Conservation (phyloP, 1,140 invertebrate genomes). For the Cephus cinctus region DNA sequence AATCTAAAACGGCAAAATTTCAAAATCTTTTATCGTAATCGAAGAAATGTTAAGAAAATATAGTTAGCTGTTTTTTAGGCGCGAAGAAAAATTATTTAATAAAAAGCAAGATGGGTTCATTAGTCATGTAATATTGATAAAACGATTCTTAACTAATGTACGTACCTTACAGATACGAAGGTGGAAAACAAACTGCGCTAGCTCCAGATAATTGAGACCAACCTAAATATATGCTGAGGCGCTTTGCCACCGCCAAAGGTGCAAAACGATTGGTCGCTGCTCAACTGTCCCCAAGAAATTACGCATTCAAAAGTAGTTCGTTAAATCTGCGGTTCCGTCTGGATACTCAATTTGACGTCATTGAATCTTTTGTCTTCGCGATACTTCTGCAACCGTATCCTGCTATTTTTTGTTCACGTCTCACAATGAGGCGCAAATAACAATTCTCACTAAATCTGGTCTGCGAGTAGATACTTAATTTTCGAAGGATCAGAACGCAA, state of each 20-base stretch:
- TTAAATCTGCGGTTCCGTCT: neutral
- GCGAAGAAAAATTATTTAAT: neutral
- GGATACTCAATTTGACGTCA: neutral
- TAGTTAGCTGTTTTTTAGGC: neutral
- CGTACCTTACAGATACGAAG: neutral
- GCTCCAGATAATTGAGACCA: conserved; percentile 1
- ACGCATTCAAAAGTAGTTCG: neutral
- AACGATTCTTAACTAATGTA: neutral
- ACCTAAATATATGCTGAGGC: neutral
- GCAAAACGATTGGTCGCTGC: neutral
- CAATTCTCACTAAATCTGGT: neutral
- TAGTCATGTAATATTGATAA: neutral
- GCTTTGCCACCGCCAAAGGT: neutral
- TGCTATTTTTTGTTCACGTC: neutral
- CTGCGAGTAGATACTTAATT: too few species aligned
- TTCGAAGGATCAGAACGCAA: too few species aligned
- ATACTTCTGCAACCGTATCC: neutral
- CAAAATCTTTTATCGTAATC: neutral
- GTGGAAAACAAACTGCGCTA: neutral
- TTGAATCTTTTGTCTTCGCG: neutral
- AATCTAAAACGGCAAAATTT: neutral
- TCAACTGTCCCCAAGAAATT: neutral
- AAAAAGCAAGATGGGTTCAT: neutral
- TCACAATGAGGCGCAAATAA: neutral
- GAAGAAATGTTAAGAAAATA: neutral